Evolutionary conservation across 1,140 invertebrate species (phyloP).

Genomic region (Halyomorpha halys): DNA sequence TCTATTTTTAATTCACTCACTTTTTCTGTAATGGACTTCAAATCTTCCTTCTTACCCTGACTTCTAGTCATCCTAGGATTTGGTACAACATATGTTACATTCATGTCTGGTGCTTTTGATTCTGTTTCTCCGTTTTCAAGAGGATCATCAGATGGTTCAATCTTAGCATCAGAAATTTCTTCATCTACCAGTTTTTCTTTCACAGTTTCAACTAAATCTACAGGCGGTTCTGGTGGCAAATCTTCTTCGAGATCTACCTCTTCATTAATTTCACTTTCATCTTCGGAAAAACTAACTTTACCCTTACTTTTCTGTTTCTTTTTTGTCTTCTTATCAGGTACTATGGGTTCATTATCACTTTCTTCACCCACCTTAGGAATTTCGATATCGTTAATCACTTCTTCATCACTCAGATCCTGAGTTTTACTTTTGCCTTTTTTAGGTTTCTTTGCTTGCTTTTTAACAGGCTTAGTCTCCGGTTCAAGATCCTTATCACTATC

Average conservation of each 20-base stretch:
- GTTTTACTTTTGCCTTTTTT: neutral
- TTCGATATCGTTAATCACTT: neutral
- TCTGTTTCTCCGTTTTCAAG: neutral
- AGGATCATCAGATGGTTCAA: neutral
- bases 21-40: neutral
- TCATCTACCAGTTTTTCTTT: neutral
- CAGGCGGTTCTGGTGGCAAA: too few relatives aligned
- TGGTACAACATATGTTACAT: constrained; percentile 18
- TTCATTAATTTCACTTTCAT: constrained; percentile 36
- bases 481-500: constrained; percentile 21
- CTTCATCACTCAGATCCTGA: constrained; percentile 10
- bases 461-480: constrained; percentile 5
- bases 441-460: constrained; percentile 14
- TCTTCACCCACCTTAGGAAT: neutral
- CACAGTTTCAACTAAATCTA: neutral
- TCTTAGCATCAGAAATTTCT: constrained; percentile 22
- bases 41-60: constrained; percentile 30
- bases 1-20: neutral
- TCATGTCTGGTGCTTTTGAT: neutral
- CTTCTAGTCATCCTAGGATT: constrained; percentile 31
- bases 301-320: constrained; percentile 28
- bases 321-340: constrained; percentile 15
- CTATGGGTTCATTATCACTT: constrained; percentile 28
- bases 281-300: constrained; percentile 27
- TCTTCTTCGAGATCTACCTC: constrained; percentile 26